Evolutionary conservation across 2,888 invertebrate genomes (phyloP), one percentile per base, ranked within the genome.

Genomic region (Hemithea aestivaria): DNA sequence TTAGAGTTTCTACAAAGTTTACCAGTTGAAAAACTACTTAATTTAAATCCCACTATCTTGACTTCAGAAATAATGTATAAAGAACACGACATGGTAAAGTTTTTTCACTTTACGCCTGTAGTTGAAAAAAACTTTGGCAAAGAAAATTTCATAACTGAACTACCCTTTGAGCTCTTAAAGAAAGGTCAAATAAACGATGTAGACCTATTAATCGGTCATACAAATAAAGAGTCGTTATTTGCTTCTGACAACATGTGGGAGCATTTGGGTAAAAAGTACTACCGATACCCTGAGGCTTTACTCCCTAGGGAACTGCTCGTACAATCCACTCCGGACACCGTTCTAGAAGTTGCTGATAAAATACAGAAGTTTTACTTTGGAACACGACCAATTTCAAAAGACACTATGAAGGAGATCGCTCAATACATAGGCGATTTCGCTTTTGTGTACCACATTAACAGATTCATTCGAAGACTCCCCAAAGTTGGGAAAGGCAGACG

Each of bases 171-270:
- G 7, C 24, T 39, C 1, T 21, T 45, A 9, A 21, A 28, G 4
- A 25, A 28, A 3, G 23, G 29, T 7, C 31, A 29, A 24, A 27
- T 40, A 6, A 35, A 48, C n/a, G 31, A 39, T 9, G 37, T 41
- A 6, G 39, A 45, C 16, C 20, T 51, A 5, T 40, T 51, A 32
- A 26, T 31, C 10, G 47, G 51, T 6, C 40, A 32, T 11, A 43
- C 42, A 20, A 20, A 25, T 1, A 88, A 91, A 35, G 94, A 94
- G 73, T 91, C 92, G 6, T 28, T 56, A 3, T 9, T 43, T 2
- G 33, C 22, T 2, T 4, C 42, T 0, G 9, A 31, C 2, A 1
- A n/a, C 6, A 27, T 55, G 5, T 30, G 44, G 4, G 32, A 29
- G 11, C 7, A 30, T 26, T 34, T 48, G 7, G 16, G 53, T 8